Evolutionary conservation across 1,140 invertebrate genomes (phyloP).

Genomic region (Drosophila arizonae): DNA sequence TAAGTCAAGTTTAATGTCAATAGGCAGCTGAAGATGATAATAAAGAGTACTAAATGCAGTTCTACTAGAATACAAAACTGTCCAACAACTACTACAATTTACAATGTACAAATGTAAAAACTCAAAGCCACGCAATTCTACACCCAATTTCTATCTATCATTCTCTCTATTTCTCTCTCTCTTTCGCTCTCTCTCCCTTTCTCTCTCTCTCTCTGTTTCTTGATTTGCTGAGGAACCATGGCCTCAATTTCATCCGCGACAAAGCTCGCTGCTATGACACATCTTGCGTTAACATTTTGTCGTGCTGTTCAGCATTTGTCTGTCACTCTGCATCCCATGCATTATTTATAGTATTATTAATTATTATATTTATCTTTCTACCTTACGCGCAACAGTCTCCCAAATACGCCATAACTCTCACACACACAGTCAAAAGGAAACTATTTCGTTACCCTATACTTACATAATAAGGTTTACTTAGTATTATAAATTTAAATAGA

Average conservation of each 20-base stretch:
- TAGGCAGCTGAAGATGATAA: not conserved
- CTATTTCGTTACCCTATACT: not conserved
- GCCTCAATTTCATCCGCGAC: not conserved
- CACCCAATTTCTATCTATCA: conserved; percentile 1
- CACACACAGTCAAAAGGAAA: not conserved
- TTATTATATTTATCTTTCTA: not conserved
- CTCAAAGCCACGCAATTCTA: conserved; percentile 16
- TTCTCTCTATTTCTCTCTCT: conserved; percentile 1
- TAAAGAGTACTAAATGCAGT: not conserved
- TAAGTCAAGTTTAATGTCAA: conserved; percentile 9
- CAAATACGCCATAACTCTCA: not conserved
- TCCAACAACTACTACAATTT: conserved; percentile 41
- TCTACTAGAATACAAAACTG: conserved; percentile 11
- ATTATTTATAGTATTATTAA: conserved; percentile 19
- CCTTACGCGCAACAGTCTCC: conserved; percentile 13
- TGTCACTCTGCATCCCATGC: not conserved
- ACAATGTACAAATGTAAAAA: conserved; percentile 18
- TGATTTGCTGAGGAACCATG: not conserved
- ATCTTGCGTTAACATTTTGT: no score
- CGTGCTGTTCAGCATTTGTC: conserved; percentile 3
- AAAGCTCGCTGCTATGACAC: conserved; percentile 7
- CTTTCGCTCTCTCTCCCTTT: conserved; percentile 1
- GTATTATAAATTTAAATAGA: not conserved
- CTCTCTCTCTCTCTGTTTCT: not conserved
- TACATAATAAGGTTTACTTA: conserved; percentile 12